phyloP scores from a whole-genome alignment of 2,888 invertebrate species.

The Tetragonisca angustula region DNA sequence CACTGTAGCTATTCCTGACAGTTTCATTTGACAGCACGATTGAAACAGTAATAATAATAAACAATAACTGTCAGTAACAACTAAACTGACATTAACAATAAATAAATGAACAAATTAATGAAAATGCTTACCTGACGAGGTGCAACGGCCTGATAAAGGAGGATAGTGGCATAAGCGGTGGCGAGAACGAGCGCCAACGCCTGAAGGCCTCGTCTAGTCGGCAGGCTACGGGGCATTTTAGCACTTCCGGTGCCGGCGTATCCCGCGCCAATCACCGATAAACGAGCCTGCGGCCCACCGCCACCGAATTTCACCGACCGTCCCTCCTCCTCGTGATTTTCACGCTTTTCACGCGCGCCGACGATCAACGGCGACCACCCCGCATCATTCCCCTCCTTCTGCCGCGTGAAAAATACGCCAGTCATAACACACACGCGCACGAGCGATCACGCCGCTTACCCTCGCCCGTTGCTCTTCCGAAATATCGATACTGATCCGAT shows the following conservation, averaged over 20 bases:
- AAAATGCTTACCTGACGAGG: conserved; percentile 84
- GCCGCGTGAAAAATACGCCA: conserved; percentile 69
- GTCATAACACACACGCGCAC: conserved; percentile 70
- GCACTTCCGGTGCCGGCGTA: conserved; percentile 67
- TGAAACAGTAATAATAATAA: too few species aligned
- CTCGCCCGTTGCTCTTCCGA: not conserved
- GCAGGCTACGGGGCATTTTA: conserved; percentile 72
- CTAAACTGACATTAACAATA: too few species aligned
- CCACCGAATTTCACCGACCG: conserved; percentile 53
- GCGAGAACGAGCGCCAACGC: conserved; percentile 84
- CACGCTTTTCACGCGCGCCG: conserved; percentile 66
- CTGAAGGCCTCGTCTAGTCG: conserved; percentile 83
- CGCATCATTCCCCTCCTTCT: conserved; percentile 73
- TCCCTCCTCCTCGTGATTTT: conserved; percentile 48
- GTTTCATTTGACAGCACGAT: not conserved
- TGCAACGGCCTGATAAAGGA: conserved; percentile 87
- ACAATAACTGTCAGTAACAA: too few species aligned
- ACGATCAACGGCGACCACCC: conserved; percentile 74
- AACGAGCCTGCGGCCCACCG: conserved; percentile 45
- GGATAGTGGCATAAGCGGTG: conserved; percentile 87
- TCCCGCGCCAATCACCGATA: conserved; percentile 66
- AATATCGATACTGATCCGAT: not conserved
- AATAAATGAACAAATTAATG: not conserved
- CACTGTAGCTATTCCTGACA: not conserved
- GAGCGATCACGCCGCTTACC: conserved; percentile 6